Evolutionary conservation across 2,797 vertebrate species (phyloP).

Genomic region (Coilia nasus): DNA sequence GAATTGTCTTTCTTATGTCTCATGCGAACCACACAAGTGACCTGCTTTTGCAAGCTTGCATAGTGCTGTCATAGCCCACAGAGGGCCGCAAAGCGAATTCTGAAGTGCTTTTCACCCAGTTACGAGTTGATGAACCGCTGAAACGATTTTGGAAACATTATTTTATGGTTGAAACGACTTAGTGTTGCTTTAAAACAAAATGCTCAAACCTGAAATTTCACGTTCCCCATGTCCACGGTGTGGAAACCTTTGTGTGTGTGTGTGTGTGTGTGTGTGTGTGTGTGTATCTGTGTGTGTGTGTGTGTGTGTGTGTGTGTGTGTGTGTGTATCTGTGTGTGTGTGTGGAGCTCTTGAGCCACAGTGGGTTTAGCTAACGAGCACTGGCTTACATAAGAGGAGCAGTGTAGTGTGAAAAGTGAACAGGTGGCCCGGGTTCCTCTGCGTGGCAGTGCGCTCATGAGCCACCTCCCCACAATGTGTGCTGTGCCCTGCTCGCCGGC

Average conservation of each 20-base stretch:
- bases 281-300: slow-evolving; percentile 17
- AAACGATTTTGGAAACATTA: too few species aligned
- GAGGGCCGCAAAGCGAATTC: too few species aligned
- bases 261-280: slow-evolving; percentile 25
- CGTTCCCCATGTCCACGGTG: background rate
- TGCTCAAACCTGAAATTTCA: background rate
- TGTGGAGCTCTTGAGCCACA: slow-evolving; percentile 23
- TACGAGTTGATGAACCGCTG: too few species aligned
- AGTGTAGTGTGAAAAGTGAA: slow-evolving; percentile 74
- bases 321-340: background rate
- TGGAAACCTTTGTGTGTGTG: background rate
- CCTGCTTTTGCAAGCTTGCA: too few species aligned
- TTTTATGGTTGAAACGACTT: too few species aligned
- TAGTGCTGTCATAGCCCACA: too few species aligned
- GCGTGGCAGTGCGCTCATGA: slow-evolving; percentile 60
- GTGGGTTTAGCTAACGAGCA: slow-evolving; percentile 1
- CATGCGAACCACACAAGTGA: too few species aligned
- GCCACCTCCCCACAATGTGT: slow-evolving; percentile 61
- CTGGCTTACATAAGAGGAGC: slow-evolving; percentile 70
- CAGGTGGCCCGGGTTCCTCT: slow-evolving; percentile 73
- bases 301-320: slow-evolving; percentile 22
- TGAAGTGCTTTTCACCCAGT: too few species aligned
- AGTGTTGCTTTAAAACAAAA: background rate
- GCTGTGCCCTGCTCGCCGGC: slow-evolving; percentile 46
- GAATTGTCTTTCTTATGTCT: too few species aligned